These are phyloP conservation scores for Pasiphila rectangulata DNA, from an alignment of 2,888 invertebrate genomes.

Conservation along the genomic window DNA sequence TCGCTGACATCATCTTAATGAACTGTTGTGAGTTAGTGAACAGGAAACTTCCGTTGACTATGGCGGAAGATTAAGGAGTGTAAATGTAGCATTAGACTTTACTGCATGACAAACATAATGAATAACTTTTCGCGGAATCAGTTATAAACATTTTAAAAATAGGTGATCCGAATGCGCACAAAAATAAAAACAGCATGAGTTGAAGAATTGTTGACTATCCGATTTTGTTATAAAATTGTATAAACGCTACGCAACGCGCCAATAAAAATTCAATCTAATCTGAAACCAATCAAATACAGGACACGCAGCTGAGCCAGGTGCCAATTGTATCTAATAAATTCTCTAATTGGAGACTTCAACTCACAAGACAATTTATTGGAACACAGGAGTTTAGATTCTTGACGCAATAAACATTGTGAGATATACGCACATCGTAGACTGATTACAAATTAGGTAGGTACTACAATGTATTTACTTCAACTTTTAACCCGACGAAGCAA, in stretches of 20 bases:
- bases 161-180: neutral
- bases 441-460: too few relatives aligned
- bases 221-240: neutral
- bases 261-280: neutral
- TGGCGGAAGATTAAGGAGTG: neutral
- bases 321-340: constrained; percentile 15
- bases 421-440: too few relatives aligned
- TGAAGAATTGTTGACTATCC: neutral
- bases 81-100: too few relatives aligned
- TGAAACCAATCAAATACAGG: constrained; percentile 5
- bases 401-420: neutral
- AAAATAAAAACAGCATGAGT: neutral
- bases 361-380: neutral
- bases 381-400: neutral
- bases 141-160: neutral
- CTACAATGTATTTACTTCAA: too few relatives aligned
- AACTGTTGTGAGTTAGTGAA: constrained; percentile 4
- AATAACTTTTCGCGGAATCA: too few relatives aligned
- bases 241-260: neutral
- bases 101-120: too few relatives aligned
- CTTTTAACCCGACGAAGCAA: too few relatives aligned
- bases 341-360: constrained; percentile 1
- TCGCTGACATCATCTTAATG: constrained; percentile 7
- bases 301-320: constrained; percentile 7
- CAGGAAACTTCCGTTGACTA: constrained; percentile 4